Evolutionary conservation across 2,797 vertebrate species (phyloP), one percentile per base, ranked within the genome.

Genomic region (Pangasius macronema): DNA sequence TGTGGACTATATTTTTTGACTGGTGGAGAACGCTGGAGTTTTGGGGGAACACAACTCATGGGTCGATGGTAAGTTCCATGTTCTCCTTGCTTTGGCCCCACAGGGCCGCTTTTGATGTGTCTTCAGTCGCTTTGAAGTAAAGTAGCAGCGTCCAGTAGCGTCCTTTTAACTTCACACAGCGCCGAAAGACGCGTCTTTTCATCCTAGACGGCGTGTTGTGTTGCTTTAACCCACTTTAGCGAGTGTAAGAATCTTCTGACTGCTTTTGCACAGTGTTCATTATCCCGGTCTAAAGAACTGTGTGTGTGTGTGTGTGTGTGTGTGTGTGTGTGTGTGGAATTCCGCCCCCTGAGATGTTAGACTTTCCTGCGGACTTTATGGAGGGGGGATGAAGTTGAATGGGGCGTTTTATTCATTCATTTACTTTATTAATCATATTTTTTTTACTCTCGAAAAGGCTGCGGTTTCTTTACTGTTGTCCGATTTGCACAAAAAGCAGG

Each of bases 11-110:
- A 92, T 86, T 94, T 94, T 63, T 36, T 51, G 16, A 55, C 53
- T 84, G 89, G 93, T 90, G 91, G 92, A 92, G 92, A 93, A 90
- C 89, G 87, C 67, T 55, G 92, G 94, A 92, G 83, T 89, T 92
- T 91, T 91, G 88, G 86, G 90, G 92, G 86, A 89, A 91, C 87
- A 89, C n/a, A 95, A 95, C 91, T 95, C 91, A 91, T 91, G 93
- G 94, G 95, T 96, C 96, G 91, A 95, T 96, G 97, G 97, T 98
- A 96, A 97, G 97, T 96, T 96, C 84, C 81, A 36, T 87, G 89
- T 80, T 92, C 94, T 94, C 92, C 94, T 93, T 81, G 84, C 93
- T 93, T 93, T 93, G 94, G 93, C 93, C 94, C 93, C 93, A 87
- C 89, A 92, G 91, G 93, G 92, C 88, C 93, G 88, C 95, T 97